phyloP scores from a whole-genome alignment of 2,888 invertebrate genomes.

The Seira sanloemensis region DNA sequence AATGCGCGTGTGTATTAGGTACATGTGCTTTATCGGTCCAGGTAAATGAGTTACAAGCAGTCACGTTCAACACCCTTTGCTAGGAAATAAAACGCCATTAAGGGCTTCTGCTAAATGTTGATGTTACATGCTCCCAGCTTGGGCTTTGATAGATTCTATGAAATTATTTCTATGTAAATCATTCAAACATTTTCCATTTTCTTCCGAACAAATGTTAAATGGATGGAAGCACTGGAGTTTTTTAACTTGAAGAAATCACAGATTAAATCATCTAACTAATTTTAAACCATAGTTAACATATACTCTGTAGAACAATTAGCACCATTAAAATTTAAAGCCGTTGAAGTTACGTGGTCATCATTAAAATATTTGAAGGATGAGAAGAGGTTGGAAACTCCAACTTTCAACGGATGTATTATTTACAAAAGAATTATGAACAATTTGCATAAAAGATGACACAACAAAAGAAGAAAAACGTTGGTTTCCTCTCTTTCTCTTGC shows the following conservation, averaged over 20 bases:
- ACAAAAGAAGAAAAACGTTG: background rate
- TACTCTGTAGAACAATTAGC: no score
- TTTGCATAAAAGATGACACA: background rate
- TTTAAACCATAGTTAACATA: background rate
- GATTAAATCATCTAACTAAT: background rate
- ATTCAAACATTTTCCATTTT: no score
- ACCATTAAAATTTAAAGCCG: background rate
- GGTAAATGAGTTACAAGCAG: background rate
- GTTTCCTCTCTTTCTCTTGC: no score
- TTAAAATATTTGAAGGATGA: no score
- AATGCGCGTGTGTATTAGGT: background rate
- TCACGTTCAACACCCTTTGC: conserved; percentile 31
- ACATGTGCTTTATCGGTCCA: background rate
- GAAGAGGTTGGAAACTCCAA: background rate
- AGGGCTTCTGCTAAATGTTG: no score
- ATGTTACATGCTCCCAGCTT: no score
- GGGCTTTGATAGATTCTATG: no score
- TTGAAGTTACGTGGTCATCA: no score
- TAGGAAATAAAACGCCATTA: background rate
- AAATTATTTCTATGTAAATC: background rate
- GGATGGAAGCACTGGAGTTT: background rate
- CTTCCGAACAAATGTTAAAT: background rate
- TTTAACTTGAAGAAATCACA: background rate
- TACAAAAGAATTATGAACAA: background rate
- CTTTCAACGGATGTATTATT: background rate